Evolutionary conservation across 2,797 vertebrate species (phyloP).

Genomic region (Sebastes trivittatus): DNA sequence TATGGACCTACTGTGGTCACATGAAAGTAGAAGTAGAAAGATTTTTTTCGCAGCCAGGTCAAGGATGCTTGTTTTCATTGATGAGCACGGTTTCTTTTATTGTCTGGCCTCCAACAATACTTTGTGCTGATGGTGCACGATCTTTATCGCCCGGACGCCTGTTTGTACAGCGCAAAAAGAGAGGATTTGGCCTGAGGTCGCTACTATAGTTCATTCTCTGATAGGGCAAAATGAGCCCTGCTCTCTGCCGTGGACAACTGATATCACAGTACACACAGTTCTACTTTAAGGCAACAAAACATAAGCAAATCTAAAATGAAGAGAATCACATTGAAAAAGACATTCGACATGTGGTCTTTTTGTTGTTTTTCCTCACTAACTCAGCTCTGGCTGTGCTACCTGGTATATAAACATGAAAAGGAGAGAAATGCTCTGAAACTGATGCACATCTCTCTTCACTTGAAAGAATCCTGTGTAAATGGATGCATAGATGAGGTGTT

Average conservation of each 20-base stretch:
- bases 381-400: constrained; percentile 66
- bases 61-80: constrained; percentile 82
- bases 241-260: constrained; percentile 58
- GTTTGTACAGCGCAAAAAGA: constrained; percentile 80
- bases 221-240: constrained; percentile 68
- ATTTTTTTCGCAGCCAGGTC: constrained; percentile 63
- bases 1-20: constrained; percentile 11
- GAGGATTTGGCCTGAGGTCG: constrained; percentile 82
- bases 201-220: constrained; percentile 74
- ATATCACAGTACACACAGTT: constrained; percentile 59
- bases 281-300: constrained; percentile 58
- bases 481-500: constrained; percentile 69
- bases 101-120: constrained; percentile 80
- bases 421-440: constrained; percentile 67
- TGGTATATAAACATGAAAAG: constrained; percentile 72
- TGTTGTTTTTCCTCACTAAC: constrained; percentile 55
- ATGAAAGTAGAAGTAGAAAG: constrained; percentile 56
- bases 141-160: constrained; percentile 79
- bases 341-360: constrained; percentile 76
- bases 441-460: constrained; percentile 64
- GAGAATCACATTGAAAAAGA: constrained; percentile 77
- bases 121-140: constrained; percentile 82
- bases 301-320: constrained; percentile 60
- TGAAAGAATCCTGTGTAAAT: constrained; percentile 65
- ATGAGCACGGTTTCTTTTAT: constrained; percentile 78